Evolutionary conservation across 2,888 invertebrate genomes (phyloP).

Genomic region (Conomelus anceps): DNA sequence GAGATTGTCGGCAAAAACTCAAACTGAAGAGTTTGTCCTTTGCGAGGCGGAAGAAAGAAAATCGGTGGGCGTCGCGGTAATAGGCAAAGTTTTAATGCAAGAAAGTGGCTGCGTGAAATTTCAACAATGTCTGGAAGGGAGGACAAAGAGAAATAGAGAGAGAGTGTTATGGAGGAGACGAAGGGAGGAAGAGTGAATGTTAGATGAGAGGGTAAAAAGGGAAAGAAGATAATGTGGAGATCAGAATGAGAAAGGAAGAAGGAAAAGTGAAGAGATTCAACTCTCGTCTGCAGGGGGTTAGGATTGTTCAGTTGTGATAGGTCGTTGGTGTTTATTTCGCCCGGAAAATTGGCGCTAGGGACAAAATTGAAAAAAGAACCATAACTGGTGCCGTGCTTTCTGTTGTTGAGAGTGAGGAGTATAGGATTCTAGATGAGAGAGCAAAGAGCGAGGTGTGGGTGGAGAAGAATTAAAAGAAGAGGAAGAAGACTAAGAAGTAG

Average conservation of each 20-base stretch:
- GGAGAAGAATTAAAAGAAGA: too few species aligned
- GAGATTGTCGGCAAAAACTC: not conserved
- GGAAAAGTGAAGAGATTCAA: not conserved
- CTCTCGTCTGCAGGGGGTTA: not conserved
- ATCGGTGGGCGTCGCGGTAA: not conserved
- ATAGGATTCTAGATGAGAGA: too few species aligned
- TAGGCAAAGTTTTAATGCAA: not conserved
- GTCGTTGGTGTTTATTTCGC: not conserved
- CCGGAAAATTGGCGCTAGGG: not conserved
- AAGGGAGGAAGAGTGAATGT: not conserved
- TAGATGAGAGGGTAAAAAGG: not conserved
- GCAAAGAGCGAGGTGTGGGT: too few species aligned
- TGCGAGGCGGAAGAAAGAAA: not conserved
- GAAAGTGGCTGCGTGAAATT: not conserved
- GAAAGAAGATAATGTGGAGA: too few species aligned
- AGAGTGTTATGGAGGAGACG: not conserved
- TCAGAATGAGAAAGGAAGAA: not conserved
- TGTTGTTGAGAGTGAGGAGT: not conserved
- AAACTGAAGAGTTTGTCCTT: not conserved
- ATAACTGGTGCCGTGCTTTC: not conserved
- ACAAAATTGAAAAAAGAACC: not conserved
- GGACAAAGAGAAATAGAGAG: too few species aligned
- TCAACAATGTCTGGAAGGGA: not conserved
- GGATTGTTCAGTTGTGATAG: not conserved
- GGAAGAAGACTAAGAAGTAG: too few species aligned